Evolutionary conservation across 1,140 invertebrate genomes (phyloP).

Genomic region (Anoplolepis gracilipes): DNA sequence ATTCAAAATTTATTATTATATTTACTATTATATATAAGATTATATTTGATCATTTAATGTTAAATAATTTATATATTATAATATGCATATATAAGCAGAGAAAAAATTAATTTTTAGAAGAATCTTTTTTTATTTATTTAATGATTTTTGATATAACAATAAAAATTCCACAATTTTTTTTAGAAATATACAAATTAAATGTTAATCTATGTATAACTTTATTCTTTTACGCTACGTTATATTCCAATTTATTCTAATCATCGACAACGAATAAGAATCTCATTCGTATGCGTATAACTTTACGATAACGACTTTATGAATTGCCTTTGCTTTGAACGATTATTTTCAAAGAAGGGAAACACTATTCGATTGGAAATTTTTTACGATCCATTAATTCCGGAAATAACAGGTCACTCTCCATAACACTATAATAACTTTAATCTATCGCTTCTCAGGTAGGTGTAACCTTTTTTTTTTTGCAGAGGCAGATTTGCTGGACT

Average conservation of each 20-base stretch:
- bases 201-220: neutral
- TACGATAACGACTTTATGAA: constrained; percentile 32
- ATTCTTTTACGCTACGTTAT: constrained; percentile 19
- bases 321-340: neutral
- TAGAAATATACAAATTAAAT: constrained; percentile 4
- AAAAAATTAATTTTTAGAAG: neutral
- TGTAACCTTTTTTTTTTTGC: neutral
- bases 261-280: neutral
- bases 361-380: constrained; percentile 64
- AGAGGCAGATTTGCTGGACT: neutral
- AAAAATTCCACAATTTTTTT: neutral
- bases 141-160: neutral
- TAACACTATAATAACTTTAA: constrained; percentile 67
- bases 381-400: constrained; percentile 69
- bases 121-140: neutral
- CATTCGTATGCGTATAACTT: neutral
- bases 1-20: neutral
- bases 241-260: constrained; percentile 15
- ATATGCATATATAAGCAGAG: neutral
- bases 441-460: constrained; percentile 41
- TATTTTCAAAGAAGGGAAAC: constrained; percentile 19
- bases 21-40: neutral
- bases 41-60: neutral
- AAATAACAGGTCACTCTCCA: constrained; percentile 55
- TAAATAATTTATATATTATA: constrained; percentile 20